These are phyloP conservation scores for Coturnix japonica DNA, from an alignment of 2,113 vertebrate genomes.

Conservation along the genomic window DNA sequence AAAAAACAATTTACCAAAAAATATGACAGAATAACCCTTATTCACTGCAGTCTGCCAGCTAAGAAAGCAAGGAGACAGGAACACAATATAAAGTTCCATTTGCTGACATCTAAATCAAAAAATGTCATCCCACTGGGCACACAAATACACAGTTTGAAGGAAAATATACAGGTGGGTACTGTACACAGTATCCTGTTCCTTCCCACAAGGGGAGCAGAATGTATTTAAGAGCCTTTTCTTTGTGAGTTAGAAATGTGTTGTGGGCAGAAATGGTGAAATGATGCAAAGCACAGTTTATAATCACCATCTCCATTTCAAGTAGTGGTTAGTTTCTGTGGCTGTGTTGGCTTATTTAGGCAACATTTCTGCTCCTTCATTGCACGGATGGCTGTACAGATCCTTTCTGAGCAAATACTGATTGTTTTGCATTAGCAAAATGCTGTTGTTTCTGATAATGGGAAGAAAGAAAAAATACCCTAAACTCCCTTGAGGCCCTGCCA, in stretches of 20 bases:
- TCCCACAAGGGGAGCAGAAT: not conserved
- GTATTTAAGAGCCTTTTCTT: constrained; percentile 7
- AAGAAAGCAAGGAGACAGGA: constrained; percentile 14
- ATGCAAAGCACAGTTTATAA: constrained; percentile 20
- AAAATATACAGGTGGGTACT: constrained; percentile 9
- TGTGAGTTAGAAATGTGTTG: constrained; percentile 21
- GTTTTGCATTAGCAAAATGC: not conserved
- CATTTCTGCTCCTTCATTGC: not conserved
- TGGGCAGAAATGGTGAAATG: constrained; percentile 26
- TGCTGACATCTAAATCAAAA: constrained; percentile 36
- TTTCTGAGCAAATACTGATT: not conserved
- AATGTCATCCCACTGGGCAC: constrained; percentile 2
- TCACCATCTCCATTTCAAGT: not conserved
- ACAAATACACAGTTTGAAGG: constrained; percentile 1
- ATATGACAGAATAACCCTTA: not conserved
- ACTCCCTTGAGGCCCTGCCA: not conserved
- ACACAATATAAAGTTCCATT: constrained; percentile 1
- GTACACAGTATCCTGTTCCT: not conserved
- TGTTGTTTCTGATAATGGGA: not conserved
- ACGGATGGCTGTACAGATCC: not conserved
- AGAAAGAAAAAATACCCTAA: not conserved
- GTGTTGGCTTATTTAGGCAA: not conserved
- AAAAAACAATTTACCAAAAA: not conserved
- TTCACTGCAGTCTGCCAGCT: not conserved
- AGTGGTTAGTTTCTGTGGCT: constrained; percentile 37